phyloP scores from a whole-genome alignment of 2,888 invertebrate species.

The Buathra laborator region DNA sequence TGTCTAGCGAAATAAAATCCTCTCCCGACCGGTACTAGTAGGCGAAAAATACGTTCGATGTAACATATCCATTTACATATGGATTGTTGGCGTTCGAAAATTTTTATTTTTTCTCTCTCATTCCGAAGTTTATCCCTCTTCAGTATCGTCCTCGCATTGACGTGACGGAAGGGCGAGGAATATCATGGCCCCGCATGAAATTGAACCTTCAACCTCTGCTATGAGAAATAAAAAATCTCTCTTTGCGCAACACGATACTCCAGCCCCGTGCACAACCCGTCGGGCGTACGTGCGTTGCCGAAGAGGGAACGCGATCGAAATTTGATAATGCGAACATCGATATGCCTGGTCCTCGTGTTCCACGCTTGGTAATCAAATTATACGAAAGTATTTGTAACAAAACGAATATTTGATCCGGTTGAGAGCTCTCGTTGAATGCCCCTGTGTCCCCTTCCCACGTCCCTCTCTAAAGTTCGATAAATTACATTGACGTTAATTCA shows the following conservation, averaged over 20 bases:
- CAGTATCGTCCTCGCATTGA: slow-evolving; percentile 14
- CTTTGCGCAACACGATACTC: slow-evolving; percentile 65
- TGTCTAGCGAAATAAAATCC: slow-evolving; percentile 4
- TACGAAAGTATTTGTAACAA: slow-evolving; percentile 8
- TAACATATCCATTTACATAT: slow-evolving; percentile 35
- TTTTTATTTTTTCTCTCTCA: slow-evolving; percentile 42
- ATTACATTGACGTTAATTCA: neutral
- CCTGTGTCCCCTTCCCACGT: neutral
- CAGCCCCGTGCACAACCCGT: slow-evolving; percentile 63
- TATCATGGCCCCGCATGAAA: slow-evolving; percentile 37
- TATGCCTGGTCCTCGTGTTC: neutral
- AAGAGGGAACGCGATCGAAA: slow-evolving; percentile 74
- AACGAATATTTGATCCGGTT: slow-evolving; percentile 37
- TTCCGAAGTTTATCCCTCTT: slow-evolving; percentile 4
- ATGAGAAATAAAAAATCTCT: slow-evolving; percentile 54
- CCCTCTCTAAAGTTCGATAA: neutral
- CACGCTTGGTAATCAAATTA: slow-evolving; percentile 22
- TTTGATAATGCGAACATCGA: slow-evolving; percentile 72
- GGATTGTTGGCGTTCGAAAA: slow-evolving; percentile 50
- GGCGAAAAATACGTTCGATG: slow-evolving; percentile 50
- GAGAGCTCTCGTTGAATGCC: slow-evolving; percentile 16
- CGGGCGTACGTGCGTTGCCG: slow-evolving; percentile 54
- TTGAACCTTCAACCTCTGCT: slow-evolving; percentile 43
- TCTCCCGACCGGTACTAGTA: slow-evolving; percentile 7
- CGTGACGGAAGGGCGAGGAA: slow-evolving; percentile 36